Conservation (phyloP, 2,888 invertebrate species). For the Agrilus cyanescens region DNA sequence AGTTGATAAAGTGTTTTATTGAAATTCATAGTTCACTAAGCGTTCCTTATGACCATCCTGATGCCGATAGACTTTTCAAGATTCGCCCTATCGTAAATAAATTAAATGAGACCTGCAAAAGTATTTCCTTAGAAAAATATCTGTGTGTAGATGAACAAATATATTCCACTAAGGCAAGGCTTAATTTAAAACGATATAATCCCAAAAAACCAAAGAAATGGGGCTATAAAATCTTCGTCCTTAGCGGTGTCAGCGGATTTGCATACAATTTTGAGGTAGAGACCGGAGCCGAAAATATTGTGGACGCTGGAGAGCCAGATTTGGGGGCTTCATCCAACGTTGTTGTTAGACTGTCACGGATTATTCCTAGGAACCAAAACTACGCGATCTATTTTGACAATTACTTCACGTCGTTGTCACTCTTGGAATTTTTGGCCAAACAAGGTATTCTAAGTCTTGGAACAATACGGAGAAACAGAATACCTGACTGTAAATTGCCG, state of each 20-base stretch:
- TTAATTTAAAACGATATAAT: constrained; percentile 23
- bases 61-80: too few relatives aligned
- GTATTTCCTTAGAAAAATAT: too few relatives aligned
- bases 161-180: too few relatives aligned
- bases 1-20: too few relatives aligned
- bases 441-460: constrained; percentile 22
- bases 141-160: too few relatives aligned
- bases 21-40: too few relatives aligned
- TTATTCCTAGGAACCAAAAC: constrained; percentile 21
- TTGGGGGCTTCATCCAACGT: constrained; percentile 25
- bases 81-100: too few relatives aligned
- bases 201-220: constrained; percentile 30
- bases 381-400: constrained; percentile 27
- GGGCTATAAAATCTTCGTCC: constrained; percentile 23
- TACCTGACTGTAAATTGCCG: constrained; percentile 25
- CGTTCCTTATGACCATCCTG: too few relatives aligned
- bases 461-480: constrained; percentile 23
- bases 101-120: too few relatives aligned
- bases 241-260: too few relatives aligned
- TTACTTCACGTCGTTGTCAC: constrained; percentile 22
- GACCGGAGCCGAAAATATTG: constrained; percentile 20
- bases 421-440: constrained; percentile 19
- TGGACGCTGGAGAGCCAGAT: too few relatives aligned
- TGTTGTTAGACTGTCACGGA: constrained; percentile 23
- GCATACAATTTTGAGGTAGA: constrained; percentile 28